Evolutionary conservation across 1,140 invertebrate species (phyloP).

Genomic region (Zaprionus taronus): DNA sequence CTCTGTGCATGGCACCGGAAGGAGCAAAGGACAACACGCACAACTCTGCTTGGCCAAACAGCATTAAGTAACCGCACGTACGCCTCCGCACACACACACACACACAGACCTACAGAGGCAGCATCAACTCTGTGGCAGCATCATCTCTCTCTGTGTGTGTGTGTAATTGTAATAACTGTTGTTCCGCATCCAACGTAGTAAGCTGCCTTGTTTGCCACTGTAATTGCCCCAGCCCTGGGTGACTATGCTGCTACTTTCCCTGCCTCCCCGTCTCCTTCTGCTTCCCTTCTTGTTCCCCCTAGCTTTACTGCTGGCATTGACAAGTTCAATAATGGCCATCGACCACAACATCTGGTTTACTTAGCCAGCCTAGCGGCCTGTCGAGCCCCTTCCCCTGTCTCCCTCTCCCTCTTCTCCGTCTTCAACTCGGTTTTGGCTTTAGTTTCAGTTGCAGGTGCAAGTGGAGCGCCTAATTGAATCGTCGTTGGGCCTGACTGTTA

Average conservation of each 20-base stretch:
- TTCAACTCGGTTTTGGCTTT: neutral
- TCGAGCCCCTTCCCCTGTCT: neutral
- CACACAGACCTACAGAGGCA: neutral
- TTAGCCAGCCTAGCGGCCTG: conserved; percentile 39
- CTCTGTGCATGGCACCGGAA: conserved; percentile 37
- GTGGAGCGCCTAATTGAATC: conserved; percentile 9
- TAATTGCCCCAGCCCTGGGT: conserved; percentile 57
- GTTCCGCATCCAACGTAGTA: conserved; percentile 61
- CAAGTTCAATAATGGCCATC: conserved; percentile 79
- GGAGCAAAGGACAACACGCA: conserved; percentile 53
- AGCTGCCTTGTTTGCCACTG: conserved; percentile 60
- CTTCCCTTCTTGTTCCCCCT: neutral
- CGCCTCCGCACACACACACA: conserved; percentile 29
- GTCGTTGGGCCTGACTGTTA: neutral
- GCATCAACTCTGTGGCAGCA: neutral
- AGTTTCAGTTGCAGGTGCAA: conserved; percentile 45
- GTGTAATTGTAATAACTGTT: conserved; percentile 73
- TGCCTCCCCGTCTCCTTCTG: neutral
- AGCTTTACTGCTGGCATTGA: conserved; percentile 62
- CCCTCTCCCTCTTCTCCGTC: neutral
- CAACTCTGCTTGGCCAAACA: conserved; percentile 67
- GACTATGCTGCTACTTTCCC: neutral
- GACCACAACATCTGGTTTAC: conserved; percentile 78
- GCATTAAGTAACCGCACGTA: conserved; percentile 77
- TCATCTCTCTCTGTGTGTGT: conserved; percentile 19